Base-by-base conservation (phyloP, 2,888 invertebrate species). In the Xylota sylvarum region DNA sequence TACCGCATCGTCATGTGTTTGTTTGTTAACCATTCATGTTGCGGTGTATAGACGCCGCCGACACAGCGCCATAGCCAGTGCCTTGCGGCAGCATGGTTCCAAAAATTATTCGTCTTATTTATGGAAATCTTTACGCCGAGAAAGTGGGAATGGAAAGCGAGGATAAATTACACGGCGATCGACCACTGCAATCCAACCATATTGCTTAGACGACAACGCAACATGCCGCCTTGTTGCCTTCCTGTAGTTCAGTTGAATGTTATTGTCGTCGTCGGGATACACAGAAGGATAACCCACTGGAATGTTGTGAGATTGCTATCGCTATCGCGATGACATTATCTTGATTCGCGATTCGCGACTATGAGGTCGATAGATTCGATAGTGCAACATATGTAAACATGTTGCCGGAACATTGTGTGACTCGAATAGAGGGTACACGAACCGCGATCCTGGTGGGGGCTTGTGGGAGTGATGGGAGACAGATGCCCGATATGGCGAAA, bases 61-160 rank as follows among this genome's bases (percentile, higher is more conserved):
- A 30, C 43, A 32, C 56, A n/a, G 56, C 37, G 23, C 23, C 23
- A 23, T 12, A 10, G 37, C 4, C 52, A 35, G 30, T 30, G 30
- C 46, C 60, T 19, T 35, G 17, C 62, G 23, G 30, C 37, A 17
- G 5, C 40, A 32, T 30, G 43, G 58, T 35, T 67, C 77, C 77
- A 35, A 82, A 86, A 73, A 78, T 82, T 78, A 82, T 78, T 86
- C 82, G 72, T 69, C 77, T 82, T 46, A 86, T 82, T 82, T 82
- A 86, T 86, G 82, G 82, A 86, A 86, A 86, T 86, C 82, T 82
- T 73, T 82, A 64, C 67, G 77, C 74, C 77, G 82, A 78, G 86
- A 86, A 86, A 86, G 86, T 86, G 82, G 82, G 55, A 82, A 78
- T 78, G 72, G 82, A 82, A 82, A 78, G 77, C 82, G 40, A 58